Base-by-base conservation (phyloP, 2,888 invertebrate species). In the Andrena camellia region DNA sequence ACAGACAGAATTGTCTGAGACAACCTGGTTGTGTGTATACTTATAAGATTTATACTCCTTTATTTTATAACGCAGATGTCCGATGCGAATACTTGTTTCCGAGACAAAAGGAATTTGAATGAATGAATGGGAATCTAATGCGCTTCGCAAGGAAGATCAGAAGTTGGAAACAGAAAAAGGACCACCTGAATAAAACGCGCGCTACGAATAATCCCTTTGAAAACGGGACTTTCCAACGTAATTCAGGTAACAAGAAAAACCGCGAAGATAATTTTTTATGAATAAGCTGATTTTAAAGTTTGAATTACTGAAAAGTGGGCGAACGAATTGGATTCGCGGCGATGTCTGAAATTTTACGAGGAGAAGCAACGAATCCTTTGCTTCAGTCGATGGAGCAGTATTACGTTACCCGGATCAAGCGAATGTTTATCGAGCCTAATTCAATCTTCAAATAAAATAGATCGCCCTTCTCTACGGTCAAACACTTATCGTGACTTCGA, bases 191-290 rank as follows among this genome's bases (percentile, higher is more conserved):
- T 57, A 72, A 64, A 68, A 68, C 29, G 23, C 59, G 48, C 35
- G 60, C 68, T 70, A 67, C 23, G 60, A 50, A 48, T 29, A 54
- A 72, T 78, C 50, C 68, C 72, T 20, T 66, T 29, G 33, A 59
- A 71, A 63, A 81, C 48, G 60, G 42, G 69, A 69, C 66, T 79
- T 83, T 66, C 29, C 48, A 42, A 50, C 26, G 48, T 75, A 75
- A 66, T 69, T 57, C 67, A 6, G 54, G 10, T 52, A 78, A 72
- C 50, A 60, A 54, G 17, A 23, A 17, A n/a, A 54, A 57, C 10
- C 17, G 5, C 3, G 5, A 10, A 8, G 7, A 0, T 5, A 63
- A 54, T 17, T 48, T 54, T 48, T 68, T 48, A 2, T 26, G 17
- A 5, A 17, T 8, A 2, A 13, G 42, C 10, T 48, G 52, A 23